phyloP scores from a whole-genome alignment of 2,113 vertebrate species.

The Camelus dromedarius region DNA sequence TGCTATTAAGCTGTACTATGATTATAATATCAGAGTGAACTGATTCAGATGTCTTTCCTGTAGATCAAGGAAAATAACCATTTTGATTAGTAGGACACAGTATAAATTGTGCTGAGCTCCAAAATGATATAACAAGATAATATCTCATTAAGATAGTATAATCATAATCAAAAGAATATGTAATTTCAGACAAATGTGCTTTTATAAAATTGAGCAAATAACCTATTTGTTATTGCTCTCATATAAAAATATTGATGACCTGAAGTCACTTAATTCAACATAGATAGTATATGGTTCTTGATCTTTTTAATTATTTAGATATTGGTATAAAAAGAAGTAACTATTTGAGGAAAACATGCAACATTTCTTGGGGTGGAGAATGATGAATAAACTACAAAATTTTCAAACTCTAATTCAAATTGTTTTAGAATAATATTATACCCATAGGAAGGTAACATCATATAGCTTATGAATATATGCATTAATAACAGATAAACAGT shows the following conservation, averaged over 20 bases:
- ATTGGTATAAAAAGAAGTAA: background rate
- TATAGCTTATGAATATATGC: background rate
- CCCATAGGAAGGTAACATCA: background rate
- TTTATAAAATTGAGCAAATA: slow-evolving; percentile 22
- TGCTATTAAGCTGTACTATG: background rate
- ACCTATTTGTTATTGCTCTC: background rate
- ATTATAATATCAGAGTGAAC: background rate
- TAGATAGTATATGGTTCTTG: background rate
- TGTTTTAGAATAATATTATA: background rate
- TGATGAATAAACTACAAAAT: background rate
- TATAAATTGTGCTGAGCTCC: background rate
- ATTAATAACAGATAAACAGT: background rate
- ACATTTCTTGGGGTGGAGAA: slow-evolving; percentile 8
- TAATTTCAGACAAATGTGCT: background rate
- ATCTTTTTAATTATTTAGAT: background rate
- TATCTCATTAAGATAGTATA: background rate
- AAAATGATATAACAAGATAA: background rate
- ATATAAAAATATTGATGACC: background rate
- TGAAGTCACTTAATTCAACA: background rate
- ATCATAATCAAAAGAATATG: background rate
- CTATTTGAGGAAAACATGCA: background rate
- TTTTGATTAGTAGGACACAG: background rate
- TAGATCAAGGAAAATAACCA: background rate
- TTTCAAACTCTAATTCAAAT: background rate
- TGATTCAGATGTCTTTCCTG: background rate